These are phyloP conservation scores for Pachyrhynchus sulphureomaculatus DNA, from an alignment of 1,140 invertebrate genomes.

Conservation along the genomic window DNA sequence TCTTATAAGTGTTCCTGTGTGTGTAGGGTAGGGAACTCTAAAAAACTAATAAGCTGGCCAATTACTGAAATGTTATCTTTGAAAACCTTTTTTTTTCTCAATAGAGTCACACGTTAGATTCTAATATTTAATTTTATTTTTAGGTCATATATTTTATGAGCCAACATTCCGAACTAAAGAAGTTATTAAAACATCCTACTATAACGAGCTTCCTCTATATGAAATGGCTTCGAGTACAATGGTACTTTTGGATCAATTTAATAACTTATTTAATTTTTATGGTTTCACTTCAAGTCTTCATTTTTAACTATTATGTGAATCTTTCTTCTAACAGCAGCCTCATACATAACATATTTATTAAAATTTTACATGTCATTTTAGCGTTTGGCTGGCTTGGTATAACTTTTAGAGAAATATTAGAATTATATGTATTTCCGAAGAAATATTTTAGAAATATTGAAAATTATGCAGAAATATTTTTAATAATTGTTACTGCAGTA, in stretches of 20 bases:
- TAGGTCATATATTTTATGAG: slow-evolving; percentile 59
- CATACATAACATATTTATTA: slow-evolving; percentile 3
- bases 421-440: slow-evolving; percentile 63
- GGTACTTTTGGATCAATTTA: slow-evolving; percentile 72
- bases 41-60: no score
- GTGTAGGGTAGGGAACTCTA: no score
- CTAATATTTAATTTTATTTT: slow-evolving; percentile 1
- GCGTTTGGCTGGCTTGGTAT: slow-evolving; percentile 58
- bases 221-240: slow-evolving; percentile 76
- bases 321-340: slow-evolving; percentile 1
- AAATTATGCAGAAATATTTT: slow-evolving; percentile 68
- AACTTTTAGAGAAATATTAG: slow-evolving; percentile 66
- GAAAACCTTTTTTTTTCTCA: no score
- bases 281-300: slow-evolving; percentile 64
- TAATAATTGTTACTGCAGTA: slow-evolving; percentile 62
- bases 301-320: slow-evolving; percentile 59
- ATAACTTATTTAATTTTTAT: slow-evolving; percentile 71
- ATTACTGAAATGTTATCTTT: no score
- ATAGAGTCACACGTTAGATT: no score
- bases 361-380: slow-evolving; percentile 37
- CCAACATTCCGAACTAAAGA: slow-evolving; percentile 60
- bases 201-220: slow-evolving; percentile 76
- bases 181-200: slow-evolving; percentile 74
- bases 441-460: slow-evolving; percentile 66
- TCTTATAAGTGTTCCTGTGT: no score